Percentiles rank a stretch among this genome's conserved stretches.
phyloP scores from a whole-genome alignment of 2,113 vertebrate genomes.

The Chloropsis hardwickii region DNA sequence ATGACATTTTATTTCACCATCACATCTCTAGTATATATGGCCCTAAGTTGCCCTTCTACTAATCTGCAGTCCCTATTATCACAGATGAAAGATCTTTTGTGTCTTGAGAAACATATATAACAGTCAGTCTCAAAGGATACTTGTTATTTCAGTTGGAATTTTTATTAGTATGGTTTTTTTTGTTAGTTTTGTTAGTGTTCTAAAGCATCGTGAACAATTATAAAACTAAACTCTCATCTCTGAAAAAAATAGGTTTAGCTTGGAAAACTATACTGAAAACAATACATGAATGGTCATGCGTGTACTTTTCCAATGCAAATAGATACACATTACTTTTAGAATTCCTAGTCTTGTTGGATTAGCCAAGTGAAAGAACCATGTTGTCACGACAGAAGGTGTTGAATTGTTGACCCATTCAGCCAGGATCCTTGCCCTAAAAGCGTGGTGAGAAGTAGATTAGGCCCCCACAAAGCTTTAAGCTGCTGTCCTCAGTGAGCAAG shows the following conservation, averaged over 20 bases:
- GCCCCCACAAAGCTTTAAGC: neutral
- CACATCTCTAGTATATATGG: neutral
- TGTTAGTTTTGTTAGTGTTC: neutral
- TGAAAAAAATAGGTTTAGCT: neutral
- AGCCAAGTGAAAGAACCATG: neutral
- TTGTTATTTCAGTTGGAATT: neutral
- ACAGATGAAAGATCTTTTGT: neutral
- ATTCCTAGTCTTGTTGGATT: neutral
- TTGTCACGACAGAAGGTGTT: neutral
- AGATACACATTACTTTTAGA: neutral
- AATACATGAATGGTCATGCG: fast-evolving
- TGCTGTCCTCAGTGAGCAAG: neutral
- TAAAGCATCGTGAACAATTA: neutral
- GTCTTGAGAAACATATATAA: neutral
- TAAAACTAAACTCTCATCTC: neutral
- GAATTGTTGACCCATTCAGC: neutral
- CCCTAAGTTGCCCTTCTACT: neutral
- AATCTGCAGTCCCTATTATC: neutral
- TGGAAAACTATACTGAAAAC: neutral
- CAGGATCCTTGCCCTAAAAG: neutral
- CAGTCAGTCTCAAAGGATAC: neutral
- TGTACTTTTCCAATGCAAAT: neutral
- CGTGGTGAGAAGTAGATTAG: neutral
- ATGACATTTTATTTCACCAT: neutral
- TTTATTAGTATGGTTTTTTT: neutral